Conservation (phyloP, 2,888 invertebrate species). For the Drosophila recens region DNA sequence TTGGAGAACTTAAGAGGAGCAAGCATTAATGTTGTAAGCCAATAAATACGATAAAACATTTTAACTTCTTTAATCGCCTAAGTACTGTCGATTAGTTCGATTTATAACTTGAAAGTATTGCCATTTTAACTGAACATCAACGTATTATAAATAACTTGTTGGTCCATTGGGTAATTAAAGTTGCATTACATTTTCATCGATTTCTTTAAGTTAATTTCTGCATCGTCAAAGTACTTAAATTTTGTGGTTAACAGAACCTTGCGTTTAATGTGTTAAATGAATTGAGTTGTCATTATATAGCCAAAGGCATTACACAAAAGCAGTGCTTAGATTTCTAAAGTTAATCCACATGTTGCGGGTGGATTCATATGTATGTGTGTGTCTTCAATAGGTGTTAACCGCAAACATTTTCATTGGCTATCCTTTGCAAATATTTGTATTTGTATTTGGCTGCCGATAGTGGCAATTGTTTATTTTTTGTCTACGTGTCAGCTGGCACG, state of each 20-base stretch:
- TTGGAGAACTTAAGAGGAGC: no score
- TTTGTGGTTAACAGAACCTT: background rate
- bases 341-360: background rate
- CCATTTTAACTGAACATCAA: background rate
- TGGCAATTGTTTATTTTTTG: constrained; percentile 4
- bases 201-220: no score
- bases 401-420: background rate
- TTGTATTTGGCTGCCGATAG: background rate
- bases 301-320: background rate
- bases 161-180: background rate
- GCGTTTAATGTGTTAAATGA: constrained; percentile 1
- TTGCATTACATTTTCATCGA: background rate
- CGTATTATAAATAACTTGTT: background rate
- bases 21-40: background rate
- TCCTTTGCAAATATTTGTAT: constrained; percentile 2
- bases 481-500: background rate
- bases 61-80: no score
- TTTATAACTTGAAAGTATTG: background rate
- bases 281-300: constrained; percentile 8
- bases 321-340: background rate
- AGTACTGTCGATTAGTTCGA: background rate
- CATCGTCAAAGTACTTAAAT: background rate
- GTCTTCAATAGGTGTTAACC: background rate
- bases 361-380: background rate
- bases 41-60: no score